Percentiles rank a stretch among this genome's conserved stretches.
Conservation (phyloP, 2,113 vertebrate species). For the Cyprinodon tularosa region DNA sequence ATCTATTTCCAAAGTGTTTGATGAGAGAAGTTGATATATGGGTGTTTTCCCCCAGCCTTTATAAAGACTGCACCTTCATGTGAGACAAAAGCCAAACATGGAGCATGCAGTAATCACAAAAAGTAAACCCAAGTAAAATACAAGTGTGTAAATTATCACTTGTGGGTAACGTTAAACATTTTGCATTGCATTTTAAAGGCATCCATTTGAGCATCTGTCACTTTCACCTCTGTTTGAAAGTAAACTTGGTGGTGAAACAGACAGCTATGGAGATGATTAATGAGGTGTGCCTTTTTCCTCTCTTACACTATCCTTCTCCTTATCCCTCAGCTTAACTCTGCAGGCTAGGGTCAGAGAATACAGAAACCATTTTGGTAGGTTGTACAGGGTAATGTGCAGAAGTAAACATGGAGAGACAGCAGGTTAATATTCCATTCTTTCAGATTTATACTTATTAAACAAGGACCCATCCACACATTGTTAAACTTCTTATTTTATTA, state of each 20-base stretch:
- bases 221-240: conserved; percentile 73
- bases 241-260: conserved; percentile 66
- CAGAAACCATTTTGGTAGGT: conserved; percentile 36
- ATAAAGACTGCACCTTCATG: not conserved
- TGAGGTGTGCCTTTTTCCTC: conserved; percentile 70
- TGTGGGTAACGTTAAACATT: conserved; percentile 67
- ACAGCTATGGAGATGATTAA: conserved; percentile 69
- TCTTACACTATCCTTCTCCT: conserved; percentile 56
- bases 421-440: conserved; percentile 59
- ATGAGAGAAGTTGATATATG: not conserved
- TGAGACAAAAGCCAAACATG: conserved; percentile 34
- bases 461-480: conserved; percentile 37
- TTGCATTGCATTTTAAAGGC: conserved; percentile 42
- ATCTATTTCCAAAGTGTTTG: not conserved
- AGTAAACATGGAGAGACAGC: conserved; percentile 61
- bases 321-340: conserved; percentile 57
- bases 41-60: not conserved
- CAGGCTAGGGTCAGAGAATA: conserved; percentile 35
- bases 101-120: conserved; percentile 38
- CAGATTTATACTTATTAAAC: conserved; percentile 35
- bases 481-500: conserved; percentile 34
- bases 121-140: conserved; percentile 39
- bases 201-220: conserved; percentile 61
- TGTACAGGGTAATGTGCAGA: conserved; percentile 28
- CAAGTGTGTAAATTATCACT: conserved; percentile 64